A percentile compares a stretch with the other conserved stretches of the same genome.
These are phyloP conservation scores for Steinernema scapterisci DNA, from an alignment of 2,888 invertebrate species.

Conservation along the genomic window DNA sequence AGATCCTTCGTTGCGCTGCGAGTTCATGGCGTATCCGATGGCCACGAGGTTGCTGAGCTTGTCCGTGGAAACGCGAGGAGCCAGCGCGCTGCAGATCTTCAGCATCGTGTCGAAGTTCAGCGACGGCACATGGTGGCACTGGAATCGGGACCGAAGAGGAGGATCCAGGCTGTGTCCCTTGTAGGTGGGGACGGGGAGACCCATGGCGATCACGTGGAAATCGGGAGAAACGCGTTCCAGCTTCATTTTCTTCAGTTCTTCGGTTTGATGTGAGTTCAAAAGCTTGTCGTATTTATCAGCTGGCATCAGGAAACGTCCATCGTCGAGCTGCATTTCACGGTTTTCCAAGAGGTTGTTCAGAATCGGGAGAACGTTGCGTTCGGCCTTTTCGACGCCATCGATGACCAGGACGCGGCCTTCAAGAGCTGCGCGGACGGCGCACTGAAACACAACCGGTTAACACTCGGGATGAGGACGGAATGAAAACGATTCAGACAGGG, in stretches of 20 bases:
- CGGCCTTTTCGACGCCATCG: constrained; percentile 96
- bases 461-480: not conserved
- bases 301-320: constrained; percentile 89
- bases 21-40: constrained; percentile 78
- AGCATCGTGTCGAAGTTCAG: constrained; percentile 71
- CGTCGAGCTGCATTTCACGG: constrained; percentile 96
- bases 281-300: constrained; percentile 87
- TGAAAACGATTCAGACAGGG: not conserved
- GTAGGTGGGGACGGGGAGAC: constrained; percentile 84
- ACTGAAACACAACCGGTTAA: constrained; percentile 71
- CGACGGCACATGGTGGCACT: constrained; percentile 80
- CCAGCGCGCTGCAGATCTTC: constrained; percentile 66
- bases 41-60: constrained; percentile 77
- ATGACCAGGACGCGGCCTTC: constrained; percentile 85
- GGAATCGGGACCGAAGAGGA: constrained; percentile 86
- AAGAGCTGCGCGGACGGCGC: constrained; percentile 88
- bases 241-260: constrained; percentile 83
- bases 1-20: constrained; percentile 75
- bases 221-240: constrained; percentile 88
- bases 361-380: constrained; percentile 92
- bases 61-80: constrained; percentile 72
- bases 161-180: constrained; percentile 92
- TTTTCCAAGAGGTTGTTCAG: constrained; percentile 94
- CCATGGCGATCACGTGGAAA: constrained; percentile 90
- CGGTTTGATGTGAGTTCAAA: constrained; percentile 79